phyloP scores from a whole-genome alignment of 2,113 vertebrate genomes.

The Stigmatopora nigra region DNA sequence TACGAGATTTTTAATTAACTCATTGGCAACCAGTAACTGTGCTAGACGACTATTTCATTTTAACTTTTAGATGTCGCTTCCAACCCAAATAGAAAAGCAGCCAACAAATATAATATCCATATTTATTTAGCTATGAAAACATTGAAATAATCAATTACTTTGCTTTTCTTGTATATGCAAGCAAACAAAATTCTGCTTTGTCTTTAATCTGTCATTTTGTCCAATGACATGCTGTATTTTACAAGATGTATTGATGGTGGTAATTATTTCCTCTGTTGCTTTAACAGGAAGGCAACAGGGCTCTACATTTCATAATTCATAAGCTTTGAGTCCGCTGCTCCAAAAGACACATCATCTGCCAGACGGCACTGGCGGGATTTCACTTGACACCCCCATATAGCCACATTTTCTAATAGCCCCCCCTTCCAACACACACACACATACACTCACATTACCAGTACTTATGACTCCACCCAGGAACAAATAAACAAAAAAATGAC shows the following conservation, averaged over 20 bases:
- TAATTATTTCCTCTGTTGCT: background rate
- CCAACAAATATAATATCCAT: background rate
- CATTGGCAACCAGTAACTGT: too few relatives aligned
- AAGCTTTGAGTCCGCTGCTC: background rate
- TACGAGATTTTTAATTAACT: too few relatives aligned
- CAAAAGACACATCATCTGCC: constrained; percentile 3
- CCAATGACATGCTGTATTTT: too few relatives aligned
- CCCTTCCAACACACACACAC: background rate
- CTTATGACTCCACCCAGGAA: background rate
- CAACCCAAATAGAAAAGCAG: too few relatives aligned
- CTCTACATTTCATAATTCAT: background rate
- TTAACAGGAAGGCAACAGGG: background rate
- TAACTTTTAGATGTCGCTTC: too few relatives aligned
- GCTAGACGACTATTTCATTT: too few relatives aligned
- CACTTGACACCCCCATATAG: background rate
- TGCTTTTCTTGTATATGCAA: background rate
- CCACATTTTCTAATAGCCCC: background rate
- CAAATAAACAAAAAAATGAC: background rate
- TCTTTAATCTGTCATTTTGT: background rate
- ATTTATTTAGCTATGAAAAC: background rate
- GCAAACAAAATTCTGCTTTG: background rate
- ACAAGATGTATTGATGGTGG: too few relatives aligned
- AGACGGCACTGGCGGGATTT: background rate
- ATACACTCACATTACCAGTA: background rate
- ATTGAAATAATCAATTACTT: background rate